Percentiles rank a stretch among this genome's conserved stretches.
phyloP scores from a whole-genome alignment of 2,797 vertebrate species.

The Falco berigora region DNA sequence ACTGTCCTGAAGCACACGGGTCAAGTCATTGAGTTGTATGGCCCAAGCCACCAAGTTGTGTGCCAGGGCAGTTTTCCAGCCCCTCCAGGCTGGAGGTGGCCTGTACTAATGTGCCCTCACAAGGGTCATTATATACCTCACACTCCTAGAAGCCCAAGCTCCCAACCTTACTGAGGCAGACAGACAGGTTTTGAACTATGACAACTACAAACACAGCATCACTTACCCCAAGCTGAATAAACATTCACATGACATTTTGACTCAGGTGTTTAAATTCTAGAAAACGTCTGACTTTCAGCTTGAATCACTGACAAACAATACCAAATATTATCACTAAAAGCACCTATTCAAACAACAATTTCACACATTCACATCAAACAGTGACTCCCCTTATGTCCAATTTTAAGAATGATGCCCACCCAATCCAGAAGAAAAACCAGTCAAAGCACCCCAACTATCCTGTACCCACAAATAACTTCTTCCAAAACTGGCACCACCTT shows the following conservation, averaged over 20 bases:
- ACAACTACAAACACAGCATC: not conserved
- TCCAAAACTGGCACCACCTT: not conserved
- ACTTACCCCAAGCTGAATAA: not conserved
- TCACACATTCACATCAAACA: not conserved
- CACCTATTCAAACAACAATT: not conserved
- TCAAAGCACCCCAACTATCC: not conserved
- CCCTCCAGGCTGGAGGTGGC: not conserved
- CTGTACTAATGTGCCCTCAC: not conserved
- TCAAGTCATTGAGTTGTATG: not conserved
- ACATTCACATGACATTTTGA: slow-evolving; percentile 27
- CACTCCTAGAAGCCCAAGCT: not conserved
- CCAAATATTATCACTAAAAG: not conserved
- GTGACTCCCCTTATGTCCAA: fast-evolving
- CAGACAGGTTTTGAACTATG: not conserved
- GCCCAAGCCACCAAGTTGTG: not conserved
- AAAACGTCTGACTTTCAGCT: not conserved
- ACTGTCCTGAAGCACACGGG: not conserved
- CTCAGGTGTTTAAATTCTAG: slow-evolving; percentile 31
- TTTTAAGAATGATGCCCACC: not conserved
- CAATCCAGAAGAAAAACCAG: not conserved
- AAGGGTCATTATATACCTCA: not conserved
- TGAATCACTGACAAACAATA: slow-evolving; percentile 5
- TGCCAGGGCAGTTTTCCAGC: not conserved
- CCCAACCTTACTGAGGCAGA: not conserved
- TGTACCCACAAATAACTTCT: not conserved